Evolutionary conservation across 2,888 invertebrate genomes (phyloP).

Genomic region (Agriopis marginaria): DNA sequence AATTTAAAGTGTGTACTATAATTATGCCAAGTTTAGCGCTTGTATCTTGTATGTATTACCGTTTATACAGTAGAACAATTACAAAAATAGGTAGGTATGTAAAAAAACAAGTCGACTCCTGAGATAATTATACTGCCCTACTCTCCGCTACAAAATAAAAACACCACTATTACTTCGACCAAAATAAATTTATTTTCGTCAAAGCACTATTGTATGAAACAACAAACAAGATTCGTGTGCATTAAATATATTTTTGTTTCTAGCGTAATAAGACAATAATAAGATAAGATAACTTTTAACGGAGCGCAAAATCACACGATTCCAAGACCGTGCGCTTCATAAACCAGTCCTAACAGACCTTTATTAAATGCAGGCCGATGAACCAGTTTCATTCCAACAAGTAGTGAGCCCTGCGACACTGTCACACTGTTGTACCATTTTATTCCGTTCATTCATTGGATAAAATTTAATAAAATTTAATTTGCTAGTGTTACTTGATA

Average conservation of each 20-base stretch:
- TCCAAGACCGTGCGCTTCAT: conserved; percentile 7
- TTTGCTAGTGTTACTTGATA: conserved; percentile 24
- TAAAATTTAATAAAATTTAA: too few relatives aligned
- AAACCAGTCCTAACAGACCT: conserved; percentile 32
- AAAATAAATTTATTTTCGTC: too few relatives aligned
- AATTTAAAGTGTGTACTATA: too few relatives aligned
- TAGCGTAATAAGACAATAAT: conserved; percentile 2
- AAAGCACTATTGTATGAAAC: too few relatives aligned
- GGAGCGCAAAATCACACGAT: conserved; percentile 23
- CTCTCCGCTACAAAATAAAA: too few relatives aligned
- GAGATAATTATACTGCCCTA: too few relatives aligned
- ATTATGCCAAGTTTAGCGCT: too few relatives aligned
- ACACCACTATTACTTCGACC: too few relatives aligned
- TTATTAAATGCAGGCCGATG: conserved; percentile 21
- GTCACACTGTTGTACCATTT: not conserved
- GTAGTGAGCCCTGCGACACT: conserved; percentile 3
- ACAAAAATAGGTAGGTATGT: too few relatives aligned
- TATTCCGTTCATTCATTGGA: conserved; percentile 10
- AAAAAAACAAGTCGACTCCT: too few relatives aligned
- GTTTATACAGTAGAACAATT: too few relatives aligned
- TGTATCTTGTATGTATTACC: too few relatives aligned
- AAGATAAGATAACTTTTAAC: conserved; percentile 8
- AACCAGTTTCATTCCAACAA: conserved; percentile 12
- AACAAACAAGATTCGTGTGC: not conserved
- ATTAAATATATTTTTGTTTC: not conserved